These are phyloP conservation scores for Cryptotermes secundus DNA, from an alignment of 1,140 invertebrate genomes.

Conservation along the genomic window DNA sequence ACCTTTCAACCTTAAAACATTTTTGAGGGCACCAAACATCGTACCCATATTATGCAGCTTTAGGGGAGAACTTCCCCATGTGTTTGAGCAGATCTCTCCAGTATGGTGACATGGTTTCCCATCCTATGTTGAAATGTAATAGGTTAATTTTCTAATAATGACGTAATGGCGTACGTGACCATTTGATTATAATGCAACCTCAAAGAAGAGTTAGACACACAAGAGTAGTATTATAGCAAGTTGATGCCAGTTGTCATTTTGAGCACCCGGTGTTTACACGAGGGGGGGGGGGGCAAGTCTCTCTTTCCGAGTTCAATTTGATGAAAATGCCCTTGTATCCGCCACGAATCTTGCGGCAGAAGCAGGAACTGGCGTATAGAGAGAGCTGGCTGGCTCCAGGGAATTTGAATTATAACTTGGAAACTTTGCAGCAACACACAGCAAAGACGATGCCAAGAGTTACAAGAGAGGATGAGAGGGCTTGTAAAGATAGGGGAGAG, in stretches of 20 bases:
- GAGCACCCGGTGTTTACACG: slow-evolving; percentile 3
- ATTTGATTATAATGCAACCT: too few species aligned
- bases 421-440: slow-evolving; percentile 12
- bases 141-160: too few species aligned
- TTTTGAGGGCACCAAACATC: too few species aligned
- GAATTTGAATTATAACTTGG: slow-evolving; percentile 18
- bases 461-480: slow-evolving; percentile 7
- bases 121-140: too few species aligned
- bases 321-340: neutral
- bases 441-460: slow-evolving; percentile 17
- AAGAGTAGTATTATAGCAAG: neutral
- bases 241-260: neutral
- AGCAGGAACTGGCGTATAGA: neutral
- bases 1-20: too few species aligned
- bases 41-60: too few species aligned
- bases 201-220: too few species aligned
- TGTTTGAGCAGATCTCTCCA: too few species aligned
- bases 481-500: neutral
- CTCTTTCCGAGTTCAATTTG: slow-evolving; percentile 16
- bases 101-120: too few species aligned
- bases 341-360: slow-evolving; percentile 12
- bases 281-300: neutral
- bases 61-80: too few species aligned
- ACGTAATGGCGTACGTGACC: too few species aligned
- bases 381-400: neutral